Evolutionary conservation across 2,113 vertebrate genomes (phyloP), one percentile per base, ranked within the genome.

Genomic region (Isurus oxyrinchus): DNA sequence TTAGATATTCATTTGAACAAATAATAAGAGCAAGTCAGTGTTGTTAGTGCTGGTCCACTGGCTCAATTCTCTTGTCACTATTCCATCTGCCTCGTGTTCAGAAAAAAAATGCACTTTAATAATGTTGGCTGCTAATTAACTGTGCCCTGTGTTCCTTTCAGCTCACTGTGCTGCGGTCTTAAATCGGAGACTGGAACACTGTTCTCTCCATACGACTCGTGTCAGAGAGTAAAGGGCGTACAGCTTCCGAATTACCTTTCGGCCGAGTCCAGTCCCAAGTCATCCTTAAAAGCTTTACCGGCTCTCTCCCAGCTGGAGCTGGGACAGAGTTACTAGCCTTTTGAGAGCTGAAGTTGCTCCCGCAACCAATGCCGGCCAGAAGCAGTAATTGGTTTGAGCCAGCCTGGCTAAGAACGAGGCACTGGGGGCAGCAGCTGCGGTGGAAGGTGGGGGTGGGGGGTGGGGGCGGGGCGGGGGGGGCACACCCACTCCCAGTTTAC

Each of bases 1-100:
- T 63, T 94, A n/a, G 90, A 94, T 94, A 63, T 94, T 40, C 90
- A 40, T 94, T 23, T 61, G 90, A 94, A 63, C 81, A 44, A 84
- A 84, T 40, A 63, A 63, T 94, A 40, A 63, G 90, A 63, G 59
- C 59, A 40, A 63, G 90, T 94, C 90, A 91, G 35, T 61, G 90
- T n/a, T 63, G 90, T 94, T 94, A 40, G 90, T 94, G 90, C 35
- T 10, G 59, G 35, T 63, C 61, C 35, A 63, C 5, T 63, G 59
- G 19, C 59, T 94, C 59, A 94, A 94, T 40, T 94, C 90, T 94
- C 59, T 5, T 40, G 90, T n/a, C 90, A 94, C 90, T n/a, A 63
- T 8, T 61, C 59, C 90, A 94, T 40, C 90, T 94, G 59, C 90
- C 90, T 94, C 6, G 13, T 91, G 31, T 5, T n/a, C 10, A 19